Percentiles rank a stretch among this genome's conserved stretches.
Evolutionary conservation across 2,888 invertebrate species (phyloP).

Genomic region (Agrypnus murinus): DNA sequence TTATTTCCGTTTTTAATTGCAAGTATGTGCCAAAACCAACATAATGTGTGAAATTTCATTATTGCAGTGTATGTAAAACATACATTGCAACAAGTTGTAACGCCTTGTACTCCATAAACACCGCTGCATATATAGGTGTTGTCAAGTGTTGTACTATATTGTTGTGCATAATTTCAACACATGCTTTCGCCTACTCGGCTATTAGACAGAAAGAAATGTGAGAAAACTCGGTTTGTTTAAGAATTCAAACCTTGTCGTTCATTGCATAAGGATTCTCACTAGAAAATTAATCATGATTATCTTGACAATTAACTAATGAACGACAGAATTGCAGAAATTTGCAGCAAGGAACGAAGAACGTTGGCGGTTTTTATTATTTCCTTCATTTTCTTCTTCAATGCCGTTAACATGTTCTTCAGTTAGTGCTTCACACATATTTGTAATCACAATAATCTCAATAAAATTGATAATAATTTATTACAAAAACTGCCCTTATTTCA

Average conservation of each 20-base stretch:
- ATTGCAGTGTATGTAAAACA: conserved; percentile 44
- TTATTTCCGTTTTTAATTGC: conserved; percentile 15
- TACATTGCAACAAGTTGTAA: conserved; percentile 48
- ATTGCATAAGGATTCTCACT: conserved; percentile 22
- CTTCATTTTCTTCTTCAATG: no score
- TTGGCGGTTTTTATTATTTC: no score
- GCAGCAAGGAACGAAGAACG: not conserved
- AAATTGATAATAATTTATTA: no score
- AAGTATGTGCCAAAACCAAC: conserved; percentile 35
- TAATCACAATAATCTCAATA: no score
- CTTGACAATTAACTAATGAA: conserved; percentile 42
- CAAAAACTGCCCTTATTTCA: no score
- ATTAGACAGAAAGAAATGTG: conserved; percentile 47
- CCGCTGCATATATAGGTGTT: conserved; percentile 47
- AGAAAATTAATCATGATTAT: conserved; percentile 33
- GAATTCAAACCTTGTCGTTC: conserved; percentile 36
- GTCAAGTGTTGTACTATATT: conserved; percentile 49
- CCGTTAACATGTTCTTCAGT: no score
- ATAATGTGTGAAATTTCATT: conserved; percentile 42
- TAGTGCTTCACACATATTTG: no score
- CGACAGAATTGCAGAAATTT: conserved; percentile 24
- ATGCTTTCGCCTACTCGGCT: conserved; percentile 49
- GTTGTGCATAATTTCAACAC: conserved; percentile 51
- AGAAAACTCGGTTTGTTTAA: conserved; percentile 42
- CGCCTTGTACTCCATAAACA: conserved; percentile 49